Evolutionary conservation across 1,140 invertebrate species (phyloP), one percentile per base, ranked within the genome.

Genomic region (Battus philenor): DNA sequence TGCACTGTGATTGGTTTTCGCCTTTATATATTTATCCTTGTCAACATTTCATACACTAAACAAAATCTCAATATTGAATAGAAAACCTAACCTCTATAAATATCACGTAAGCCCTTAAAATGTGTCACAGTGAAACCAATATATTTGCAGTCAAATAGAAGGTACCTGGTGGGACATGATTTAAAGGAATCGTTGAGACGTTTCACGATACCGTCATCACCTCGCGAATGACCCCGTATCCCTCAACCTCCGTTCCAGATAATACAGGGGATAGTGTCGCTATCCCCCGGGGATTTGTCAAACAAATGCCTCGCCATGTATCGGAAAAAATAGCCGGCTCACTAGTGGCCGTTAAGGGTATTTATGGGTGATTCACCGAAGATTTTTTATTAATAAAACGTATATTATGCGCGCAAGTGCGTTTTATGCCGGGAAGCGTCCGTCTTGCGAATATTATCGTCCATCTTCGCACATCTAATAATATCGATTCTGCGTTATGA

Each of bases 351-450:
- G 67, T 85, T 82, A 82, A 50, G 60, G 73, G 71, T 82, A 85
- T 85, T 85, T 85, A 85, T 85, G 71, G 77, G 61, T 56, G 71
- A 82, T 82, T 82, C 55, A 54, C 61, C 54, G 52, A 63, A 65
- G 63, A 62, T 71, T 84, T 80, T 85, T 85, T 85, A 85, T 85
- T 85, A 85, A 82, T 85, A 85, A 85, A 85, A 82, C 77, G 76
- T 81, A 82, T 81, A 82, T 82, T 82, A 81, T 80, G 76, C 76
- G 76, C 81, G 58, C 81, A 82, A 85, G 81, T 85, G 81, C 71
- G 78, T 82, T 85, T 85, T 85, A 84, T 81, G 68, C 67, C 65
- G 59, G 43, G 58, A 58, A 68, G 68, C 66, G 64, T 62, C 58
- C 64, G 59, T 73, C 65, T 68, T 63, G 68, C 54, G 73, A 68